Percentiles rank a stretch among this genome's conserved stretches.
phyloP scores from a whole-genome alignment of 1,140 invertebrate species.

The Cepaea nemoralis region DNA sequence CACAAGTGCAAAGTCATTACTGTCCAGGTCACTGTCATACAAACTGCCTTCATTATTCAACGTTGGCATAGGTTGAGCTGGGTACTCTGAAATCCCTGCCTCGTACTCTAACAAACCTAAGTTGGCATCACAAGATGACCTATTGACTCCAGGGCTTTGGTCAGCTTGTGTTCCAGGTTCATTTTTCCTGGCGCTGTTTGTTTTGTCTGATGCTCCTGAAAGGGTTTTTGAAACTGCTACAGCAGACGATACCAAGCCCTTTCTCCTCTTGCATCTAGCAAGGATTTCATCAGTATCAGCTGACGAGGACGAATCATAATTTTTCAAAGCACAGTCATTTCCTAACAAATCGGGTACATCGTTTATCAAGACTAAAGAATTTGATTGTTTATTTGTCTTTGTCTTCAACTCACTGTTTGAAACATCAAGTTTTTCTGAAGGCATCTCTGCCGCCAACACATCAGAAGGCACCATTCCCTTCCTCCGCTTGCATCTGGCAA shows the following conservation, averaged over 20 bases:
- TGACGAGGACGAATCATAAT: constrained; percentile 38
- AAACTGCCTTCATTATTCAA: background rate
- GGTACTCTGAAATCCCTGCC: background rate
- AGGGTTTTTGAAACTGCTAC: background rate
- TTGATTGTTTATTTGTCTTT: background rate
- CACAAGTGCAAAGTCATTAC: constrained; percentile 46
- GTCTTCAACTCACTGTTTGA: background rate
- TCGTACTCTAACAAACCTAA: background rate
- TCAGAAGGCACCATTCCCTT: too few relatives aligned
- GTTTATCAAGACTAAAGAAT: too few relatives aligned
- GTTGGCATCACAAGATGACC: background rate
- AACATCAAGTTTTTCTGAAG: too few relatives aligned
- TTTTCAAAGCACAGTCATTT: background rate
- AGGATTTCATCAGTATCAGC: constrained; percentile 45
- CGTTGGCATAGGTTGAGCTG: background rate
- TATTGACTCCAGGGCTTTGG: background rate
- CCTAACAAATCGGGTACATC: background rate
- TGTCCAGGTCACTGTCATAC: constrained; percentile 46
- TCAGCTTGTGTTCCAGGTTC: background rate
- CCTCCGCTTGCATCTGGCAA: too few relatives aligned
- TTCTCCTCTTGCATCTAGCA: background rate
- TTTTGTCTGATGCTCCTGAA: background rate
- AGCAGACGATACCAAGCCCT: background rate
- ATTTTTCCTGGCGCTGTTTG: background rate
- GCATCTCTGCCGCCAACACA: too few relatives aligned